A percentile compares a stretch with the other conserved stretches of the same genome.
These are phyloP conservation scores for Steatornis caripensis DNA, from an alignment of 2,113 vertebrate species.

Conservation along the genomic window DNA sequence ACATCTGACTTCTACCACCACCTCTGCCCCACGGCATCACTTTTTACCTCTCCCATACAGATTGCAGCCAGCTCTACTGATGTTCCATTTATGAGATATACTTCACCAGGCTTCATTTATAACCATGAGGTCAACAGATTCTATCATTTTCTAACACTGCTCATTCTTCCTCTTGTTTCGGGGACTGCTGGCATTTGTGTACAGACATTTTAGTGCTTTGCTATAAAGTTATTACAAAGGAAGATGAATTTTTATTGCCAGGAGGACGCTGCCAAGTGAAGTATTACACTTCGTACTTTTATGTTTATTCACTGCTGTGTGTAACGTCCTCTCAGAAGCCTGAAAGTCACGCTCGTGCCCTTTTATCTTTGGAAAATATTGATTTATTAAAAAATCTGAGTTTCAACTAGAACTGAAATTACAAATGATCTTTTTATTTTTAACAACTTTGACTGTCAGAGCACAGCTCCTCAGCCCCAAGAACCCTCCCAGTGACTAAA, in stretches of 20 bases:
- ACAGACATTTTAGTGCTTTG: neutral
- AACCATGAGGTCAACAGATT: neutral
- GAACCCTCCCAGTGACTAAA: neutral
- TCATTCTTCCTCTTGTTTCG: neutral
- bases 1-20: neutral
- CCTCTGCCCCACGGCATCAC: neutral
- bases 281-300: neutral
- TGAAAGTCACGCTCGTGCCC: neutral
- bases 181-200: neutral
- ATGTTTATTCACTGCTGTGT: neutral
- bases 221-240: neutral
- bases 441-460: neutral
- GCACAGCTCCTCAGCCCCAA: neutral
- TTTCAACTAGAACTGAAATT: neutral
- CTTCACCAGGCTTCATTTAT: neutral
- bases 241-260: conserved; percentile 40
- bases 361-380: conserved; percentile 4
- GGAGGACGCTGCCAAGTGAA: neutral
- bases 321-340: neutral
- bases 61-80: neutral
- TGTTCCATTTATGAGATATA: neutral
- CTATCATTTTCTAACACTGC: neutral
- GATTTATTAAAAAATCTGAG: neutral
- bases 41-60: neutral
- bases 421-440: neutral